Evolutionary conservation across 2,113 vertebrate genomes (phyloP).

Genomic region (Gambusia holbrooki): DNA sequence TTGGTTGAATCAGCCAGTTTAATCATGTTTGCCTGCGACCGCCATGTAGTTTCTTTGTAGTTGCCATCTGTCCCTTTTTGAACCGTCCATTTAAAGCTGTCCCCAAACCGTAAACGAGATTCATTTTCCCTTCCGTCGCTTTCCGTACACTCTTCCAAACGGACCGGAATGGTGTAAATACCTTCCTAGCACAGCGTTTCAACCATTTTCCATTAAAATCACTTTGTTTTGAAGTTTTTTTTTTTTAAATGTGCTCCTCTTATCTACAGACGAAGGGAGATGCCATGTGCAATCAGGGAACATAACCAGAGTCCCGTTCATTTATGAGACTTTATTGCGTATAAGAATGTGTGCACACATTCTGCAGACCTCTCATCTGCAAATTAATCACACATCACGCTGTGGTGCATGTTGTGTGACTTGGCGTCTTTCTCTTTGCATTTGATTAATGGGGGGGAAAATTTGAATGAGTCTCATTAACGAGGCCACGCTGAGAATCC

Average conservation of each 20-base stretch:
- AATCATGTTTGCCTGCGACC: too few species aligned
- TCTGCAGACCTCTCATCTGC: not conserved
- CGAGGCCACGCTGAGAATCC: slow-evolving; percentile 24
- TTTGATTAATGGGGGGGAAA: slow-evolving; percentile 37
- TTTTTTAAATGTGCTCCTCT: not conserved
- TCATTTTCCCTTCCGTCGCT: too few species aligned
- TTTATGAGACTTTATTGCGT: not conserved
- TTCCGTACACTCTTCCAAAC: too few species aligned
- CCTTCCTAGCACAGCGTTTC: not conserved
- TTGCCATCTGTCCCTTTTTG: too few species aligned
- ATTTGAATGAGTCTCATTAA: slow-evolving; percentile 53
- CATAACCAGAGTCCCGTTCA: not conserved
- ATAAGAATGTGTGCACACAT: not conserved
- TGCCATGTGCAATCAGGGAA: not conserved
- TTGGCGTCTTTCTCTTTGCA: slow-evolving; percentile 8
- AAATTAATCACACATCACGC: slow-evolving; percentile 2
- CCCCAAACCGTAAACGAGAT: too few species aligned
- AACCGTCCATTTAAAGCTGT: too few species aligned
- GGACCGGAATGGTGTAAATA: not conserved
- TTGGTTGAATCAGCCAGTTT: too few species aligned
- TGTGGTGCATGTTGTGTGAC: slow-evolving; percentile 1
- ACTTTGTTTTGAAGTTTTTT: not conserved
- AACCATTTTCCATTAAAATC: not conserved
- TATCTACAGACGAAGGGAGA: not conserved
- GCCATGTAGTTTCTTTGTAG: too few species aligned